Percentiles rank a stretch among this genome's conserved stretches.
phyloP scores from a whole-genome alignment of 2,113 vertebrate genomes.

The Amblyornis subalaris region DNA sequence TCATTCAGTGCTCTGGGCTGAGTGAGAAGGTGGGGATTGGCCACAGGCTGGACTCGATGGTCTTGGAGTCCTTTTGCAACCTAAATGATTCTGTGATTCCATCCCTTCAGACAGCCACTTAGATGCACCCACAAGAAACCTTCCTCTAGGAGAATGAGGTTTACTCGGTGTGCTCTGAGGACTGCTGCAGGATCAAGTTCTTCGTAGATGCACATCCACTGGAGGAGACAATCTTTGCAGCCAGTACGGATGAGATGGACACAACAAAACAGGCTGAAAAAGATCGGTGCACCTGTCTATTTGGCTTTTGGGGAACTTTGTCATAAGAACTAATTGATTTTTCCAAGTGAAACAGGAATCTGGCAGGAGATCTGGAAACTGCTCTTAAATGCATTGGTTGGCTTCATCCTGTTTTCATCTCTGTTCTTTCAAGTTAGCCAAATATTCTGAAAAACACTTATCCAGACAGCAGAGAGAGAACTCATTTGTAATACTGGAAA shows the following conservation, averaged over 20 bases:
- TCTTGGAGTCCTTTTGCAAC: not conserved
- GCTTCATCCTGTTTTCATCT: not conserved
- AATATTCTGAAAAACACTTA: not conserved
- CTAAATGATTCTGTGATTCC: not conserved
- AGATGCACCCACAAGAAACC: not conserved
- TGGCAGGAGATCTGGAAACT: not conserved
- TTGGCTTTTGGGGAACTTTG: not conserved
- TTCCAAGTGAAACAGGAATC: not conserved
- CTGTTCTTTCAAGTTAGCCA: not conserved
- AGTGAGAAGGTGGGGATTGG: not conserved
- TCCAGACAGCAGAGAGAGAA: not conserved
- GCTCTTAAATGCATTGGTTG: not conserved
- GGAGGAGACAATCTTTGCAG: not conserved
- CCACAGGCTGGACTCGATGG: not conserved
- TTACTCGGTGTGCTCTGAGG: not conserved
- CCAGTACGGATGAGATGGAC: not conserved
- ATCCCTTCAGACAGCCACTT: not conserved
- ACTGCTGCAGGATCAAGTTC: not conserved
- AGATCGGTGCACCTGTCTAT: accelerated
- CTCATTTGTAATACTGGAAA: not conserved
- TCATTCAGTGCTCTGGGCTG: not conserved
- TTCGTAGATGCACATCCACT: not conserved
- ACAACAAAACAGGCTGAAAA: not conserved
- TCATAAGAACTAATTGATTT: not conserved
- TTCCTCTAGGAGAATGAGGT: not conserved